Percentiles rank a stretch among this genome's conserved stretches.
Evolutionary conservation across 2,888 invertebrate genomes (phyloP).

Genomic region (Prosapia bicincta): DNA sequence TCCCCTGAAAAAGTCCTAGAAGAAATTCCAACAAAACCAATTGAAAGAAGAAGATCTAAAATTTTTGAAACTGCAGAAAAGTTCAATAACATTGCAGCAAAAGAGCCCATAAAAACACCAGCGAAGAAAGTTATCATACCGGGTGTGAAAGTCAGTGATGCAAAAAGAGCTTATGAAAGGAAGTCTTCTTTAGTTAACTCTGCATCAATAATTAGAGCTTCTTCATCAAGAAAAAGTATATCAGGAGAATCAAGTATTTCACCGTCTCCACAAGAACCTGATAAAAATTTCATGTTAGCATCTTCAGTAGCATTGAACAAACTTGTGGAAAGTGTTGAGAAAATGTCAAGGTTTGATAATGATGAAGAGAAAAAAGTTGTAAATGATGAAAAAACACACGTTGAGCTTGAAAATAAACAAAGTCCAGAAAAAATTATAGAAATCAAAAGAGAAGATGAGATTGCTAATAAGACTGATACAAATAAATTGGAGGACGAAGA

Average conservation of each 20-base stretch:
- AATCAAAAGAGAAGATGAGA: slow-evolving; percentile 26
- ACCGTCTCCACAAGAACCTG: slow-evolving; percentile 29
- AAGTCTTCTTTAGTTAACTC: slow-evolving; percentile 53
- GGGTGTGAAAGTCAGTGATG: slow-evolving; percentile 78
- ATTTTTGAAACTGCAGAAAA: slow-evolving; percentile 69
- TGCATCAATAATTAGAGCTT: slow-evolving; percentile 43
- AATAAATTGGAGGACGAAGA: slow-evolving; percentile 30
- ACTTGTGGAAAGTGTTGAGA: slow-evolving; percentile 43
- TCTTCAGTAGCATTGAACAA: slow-evolving; percentile 42
- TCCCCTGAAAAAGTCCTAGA: slow-evolving; percentile 20
- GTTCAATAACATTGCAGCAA: slow-evolving; percentile 53
- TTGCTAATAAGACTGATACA: slow-evolving; percentile 29
- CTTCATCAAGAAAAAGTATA: slow-evolving; percentile 22
- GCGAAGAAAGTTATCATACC: slow-evolving; percentile 80
- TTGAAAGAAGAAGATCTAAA: slow-evolving; percentile 61
- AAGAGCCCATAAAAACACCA: slow-evolving; percentile 49
- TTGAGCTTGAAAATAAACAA: slow-evolving; percentile 14
- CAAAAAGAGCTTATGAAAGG: slow-evolving; percentile 81
- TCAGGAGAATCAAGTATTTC: slow-evolving; percentile 23
- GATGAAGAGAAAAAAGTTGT: slow-evolving; percentile 40
- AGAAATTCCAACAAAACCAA: slow-evolving; percentile 44
- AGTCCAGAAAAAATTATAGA: slow-evolving; percentile 27
- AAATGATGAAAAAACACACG: slow-evolving; percentile 31
- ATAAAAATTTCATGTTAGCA: slow-evolving; percentile 36
- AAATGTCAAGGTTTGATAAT: slow-evolving; percentile 36